phyloP scores from a whole-genome alignment of 2,888 invertebrate species.

The Orchesellides sinensis region DNA sequence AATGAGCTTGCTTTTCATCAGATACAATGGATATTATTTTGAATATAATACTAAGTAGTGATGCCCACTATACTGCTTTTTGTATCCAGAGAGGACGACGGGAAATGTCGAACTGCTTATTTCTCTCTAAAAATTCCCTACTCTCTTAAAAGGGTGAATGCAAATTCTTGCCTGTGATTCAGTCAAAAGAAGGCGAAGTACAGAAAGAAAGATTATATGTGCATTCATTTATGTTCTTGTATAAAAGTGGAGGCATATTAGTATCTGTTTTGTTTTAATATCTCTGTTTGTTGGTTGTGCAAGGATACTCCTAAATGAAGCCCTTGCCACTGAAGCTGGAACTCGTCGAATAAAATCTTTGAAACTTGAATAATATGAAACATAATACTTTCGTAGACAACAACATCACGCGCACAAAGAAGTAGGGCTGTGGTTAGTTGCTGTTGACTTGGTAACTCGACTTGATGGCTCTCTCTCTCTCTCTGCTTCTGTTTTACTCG shows the following conservation, averaged over 20 bases:
- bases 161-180: constrained; percentile 23
- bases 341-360: constrained; percentile 14
- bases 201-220: not conserved
- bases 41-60: constrained; percentile 3
- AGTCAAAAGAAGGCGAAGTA: constrained; percentile 2
- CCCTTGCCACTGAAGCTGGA: too few species aligned
- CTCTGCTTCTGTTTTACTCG: not conserved
- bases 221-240: not conserved
- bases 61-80: not conserved
- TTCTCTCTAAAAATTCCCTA: not conserved
- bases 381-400: constrained; percentile 34
- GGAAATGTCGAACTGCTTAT: constrained; percentile 15
- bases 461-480: constrained; percentile 26
- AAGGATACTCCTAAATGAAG: not conserved
- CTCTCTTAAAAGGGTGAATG: not conserved
- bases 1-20: constrained; percentile 22
- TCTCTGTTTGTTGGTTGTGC: not conserved
- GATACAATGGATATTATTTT: constrained; percentile 10
- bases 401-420: constrained; percentile 7
- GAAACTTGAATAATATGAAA: constrained; percentile 51
- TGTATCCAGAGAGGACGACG: constrained; percentile 1
- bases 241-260: not conserved
- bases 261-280: not conserved
- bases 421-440: constrained; percentile 15
- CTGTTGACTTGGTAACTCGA: constrained; percentile 51